A percentile compares a stretch with the other conserved stretches of the same genome.
Conservation (phyloP, 2,888 invertebrate genomes). For the Allolobophora icterica region DNA sequence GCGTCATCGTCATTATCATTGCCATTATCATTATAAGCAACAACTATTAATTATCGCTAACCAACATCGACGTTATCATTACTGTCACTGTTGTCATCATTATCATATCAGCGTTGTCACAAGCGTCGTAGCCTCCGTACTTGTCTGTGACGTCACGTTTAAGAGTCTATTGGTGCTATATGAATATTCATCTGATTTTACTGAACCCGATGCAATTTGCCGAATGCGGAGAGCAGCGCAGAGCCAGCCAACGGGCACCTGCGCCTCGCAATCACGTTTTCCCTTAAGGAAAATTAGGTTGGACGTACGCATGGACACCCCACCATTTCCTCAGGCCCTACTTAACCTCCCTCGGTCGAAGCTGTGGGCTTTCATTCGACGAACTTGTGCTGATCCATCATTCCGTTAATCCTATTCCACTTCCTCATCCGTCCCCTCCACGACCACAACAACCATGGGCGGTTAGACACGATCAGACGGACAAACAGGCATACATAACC, state of each 20-base stretch:
- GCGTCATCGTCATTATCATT: no score
- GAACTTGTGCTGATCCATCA: not conserved
- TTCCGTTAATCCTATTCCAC: constrained; percentile 1
- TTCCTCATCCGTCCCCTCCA: not conserved
- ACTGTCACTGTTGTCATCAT: no score
- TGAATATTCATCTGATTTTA: not conserved
- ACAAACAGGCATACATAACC: not conserved
- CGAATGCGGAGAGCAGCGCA: not conserved
- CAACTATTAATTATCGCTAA: no score
- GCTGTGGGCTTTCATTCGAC: not conserved
- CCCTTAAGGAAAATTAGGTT: constrained; percentile 14
- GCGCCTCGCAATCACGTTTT: not conserved
- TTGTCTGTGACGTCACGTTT: not conserved
- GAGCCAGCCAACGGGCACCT: not conserved
- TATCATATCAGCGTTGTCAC: no score
- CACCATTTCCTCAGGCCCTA: not conserved
- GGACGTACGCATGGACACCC: not conserved
- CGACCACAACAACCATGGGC: not conserved
- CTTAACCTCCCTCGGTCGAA: not conserved
- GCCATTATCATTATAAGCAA: no score
- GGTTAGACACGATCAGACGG: not conserved
- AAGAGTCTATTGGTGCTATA: not conserved
- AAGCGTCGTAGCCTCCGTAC: no score
- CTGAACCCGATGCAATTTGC: not conserved
- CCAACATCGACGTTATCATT: no score